Evolutionary conservation across 2,888 invertebrate species (phyloP).

Genomic region (Eudemis profundana): DNA sequence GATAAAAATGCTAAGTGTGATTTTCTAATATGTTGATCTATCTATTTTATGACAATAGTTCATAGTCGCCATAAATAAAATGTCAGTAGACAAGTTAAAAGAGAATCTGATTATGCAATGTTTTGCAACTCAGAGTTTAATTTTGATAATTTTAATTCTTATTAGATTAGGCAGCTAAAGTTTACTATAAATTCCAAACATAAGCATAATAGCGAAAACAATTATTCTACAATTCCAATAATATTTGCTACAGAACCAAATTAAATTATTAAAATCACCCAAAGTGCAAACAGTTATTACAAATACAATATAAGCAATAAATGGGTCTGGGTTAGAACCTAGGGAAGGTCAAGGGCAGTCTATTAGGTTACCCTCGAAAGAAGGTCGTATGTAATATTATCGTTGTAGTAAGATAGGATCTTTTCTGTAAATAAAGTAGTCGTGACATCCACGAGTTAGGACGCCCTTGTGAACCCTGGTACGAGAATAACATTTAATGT

Average conservation of each 20-base stretch:
- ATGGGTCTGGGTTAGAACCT: neutral
- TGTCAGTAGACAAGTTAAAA: too few species aligned
- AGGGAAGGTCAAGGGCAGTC: neutral
- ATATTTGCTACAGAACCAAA: neutral
- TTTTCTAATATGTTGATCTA: too few species aligned
- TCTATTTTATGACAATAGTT: too few species aligned
- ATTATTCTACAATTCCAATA: neutral
- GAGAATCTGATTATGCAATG: too few species aligned
- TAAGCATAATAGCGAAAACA: neutral
- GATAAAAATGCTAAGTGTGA: too few species aligned
- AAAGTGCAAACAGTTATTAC: conserved; percentile 1
- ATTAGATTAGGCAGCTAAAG: too few species aligned
- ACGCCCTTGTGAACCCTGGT: conserved; percentile 5
- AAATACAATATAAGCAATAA: conserved; percentile 8
- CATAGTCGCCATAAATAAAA: too few species aligned
- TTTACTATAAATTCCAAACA: neutral
- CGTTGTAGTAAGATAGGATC: neutral
- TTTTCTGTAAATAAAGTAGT: neutral
- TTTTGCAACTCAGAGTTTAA: too few species aligned
- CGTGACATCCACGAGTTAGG: conserved; percentile 3
- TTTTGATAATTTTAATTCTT: too few species aligned
- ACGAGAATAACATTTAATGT: neutral
- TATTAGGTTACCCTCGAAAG: neutral
- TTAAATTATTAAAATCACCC: neutral
- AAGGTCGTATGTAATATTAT: neutral